Percentiles rank a stretch among this genome's conserved stretches.
Evolutionary conservation across 35 echinoderm and acorn worm genomes (phyloP).

Genomic region (Eucidaris tribuloides): DNA sequence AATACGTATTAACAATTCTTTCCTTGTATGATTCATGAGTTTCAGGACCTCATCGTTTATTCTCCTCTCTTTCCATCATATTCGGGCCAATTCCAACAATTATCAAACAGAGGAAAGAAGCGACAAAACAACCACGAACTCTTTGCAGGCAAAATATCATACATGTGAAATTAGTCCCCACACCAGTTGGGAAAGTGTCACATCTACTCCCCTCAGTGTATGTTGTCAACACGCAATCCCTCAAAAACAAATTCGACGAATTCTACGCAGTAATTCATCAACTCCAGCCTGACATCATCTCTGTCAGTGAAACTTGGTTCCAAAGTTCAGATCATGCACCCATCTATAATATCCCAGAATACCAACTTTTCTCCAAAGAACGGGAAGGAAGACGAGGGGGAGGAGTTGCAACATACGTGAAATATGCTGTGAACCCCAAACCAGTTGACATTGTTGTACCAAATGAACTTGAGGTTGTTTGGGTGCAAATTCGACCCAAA

Average conservation of each 20-base stretch:
- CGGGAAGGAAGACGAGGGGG: neutral
- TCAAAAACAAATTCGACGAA: neutral
- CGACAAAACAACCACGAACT: no score
- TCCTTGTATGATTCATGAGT: no score
- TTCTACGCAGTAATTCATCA: neutral
- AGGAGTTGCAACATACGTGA: neutral
- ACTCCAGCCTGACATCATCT: neutral
- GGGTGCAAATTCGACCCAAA: slow-evolving; percentile 33
- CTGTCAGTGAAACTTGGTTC: neutral
- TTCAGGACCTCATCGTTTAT: no score
- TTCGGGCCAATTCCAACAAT: no score
- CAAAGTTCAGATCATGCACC: neutral
- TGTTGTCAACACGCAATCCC: neutral
- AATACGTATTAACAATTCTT: no score
- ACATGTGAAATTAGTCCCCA: no score
- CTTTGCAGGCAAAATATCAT: no score
- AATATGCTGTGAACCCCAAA: neutral
- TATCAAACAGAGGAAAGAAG: no score
- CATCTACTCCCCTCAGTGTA: neutral
- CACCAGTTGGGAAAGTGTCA: no score
- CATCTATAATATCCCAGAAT: neutral
- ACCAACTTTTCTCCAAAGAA: neutral
- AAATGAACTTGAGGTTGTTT: slow-evolving; percentile 10
- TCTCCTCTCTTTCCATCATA: no score
- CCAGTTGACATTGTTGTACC: neutral